Conservation (phyloP, 2,113 vertebrate species). For the Acrocephalus arundinaceus region DNA sequence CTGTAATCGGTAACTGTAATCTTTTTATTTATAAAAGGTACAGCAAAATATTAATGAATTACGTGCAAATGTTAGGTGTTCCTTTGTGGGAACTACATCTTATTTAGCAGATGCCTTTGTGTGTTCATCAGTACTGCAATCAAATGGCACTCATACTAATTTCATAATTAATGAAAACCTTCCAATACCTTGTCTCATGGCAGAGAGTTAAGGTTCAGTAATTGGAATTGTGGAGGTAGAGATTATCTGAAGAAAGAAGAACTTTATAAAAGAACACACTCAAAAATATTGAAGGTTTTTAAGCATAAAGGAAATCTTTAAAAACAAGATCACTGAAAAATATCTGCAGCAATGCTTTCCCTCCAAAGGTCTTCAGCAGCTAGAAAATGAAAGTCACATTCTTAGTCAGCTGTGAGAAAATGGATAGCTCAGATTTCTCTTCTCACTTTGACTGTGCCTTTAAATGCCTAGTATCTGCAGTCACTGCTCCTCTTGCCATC, state of each 20-base stretch:
- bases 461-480: neutral
- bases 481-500: neutral
- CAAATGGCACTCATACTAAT: neutral
- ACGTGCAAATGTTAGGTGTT: neutral
- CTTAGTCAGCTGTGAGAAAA: neutral
- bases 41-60: neutral
- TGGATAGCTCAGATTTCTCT: neutral
- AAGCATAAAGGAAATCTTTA: neutral
- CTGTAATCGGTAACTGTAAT: neutral
- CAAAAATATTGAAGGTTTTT: neutral
- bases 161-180: neutral
- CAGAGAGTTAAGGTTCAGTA: neutral
- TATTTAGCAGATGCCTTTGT: neutral
- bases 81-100: neutral
- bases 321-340: neutral
- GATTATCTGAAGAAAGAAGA: neutral
- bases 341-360: neutral
- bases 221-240: neutral
- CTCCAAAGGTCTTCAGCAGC: neutral
- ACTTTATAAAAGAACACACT: neutral
- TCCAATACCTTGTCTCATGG: neutral
- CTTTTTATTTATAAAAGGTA: constrained; percentile 47
- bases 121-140: neutral
- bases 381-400: neutral
- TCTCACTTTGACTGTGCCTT: neutral